Evolutionary conservation across 2,113 vertebrate genomes (phyloP), one percentile per base, ranked within the genome.

Genomic region (Potamarius usumacintae): DNA sequence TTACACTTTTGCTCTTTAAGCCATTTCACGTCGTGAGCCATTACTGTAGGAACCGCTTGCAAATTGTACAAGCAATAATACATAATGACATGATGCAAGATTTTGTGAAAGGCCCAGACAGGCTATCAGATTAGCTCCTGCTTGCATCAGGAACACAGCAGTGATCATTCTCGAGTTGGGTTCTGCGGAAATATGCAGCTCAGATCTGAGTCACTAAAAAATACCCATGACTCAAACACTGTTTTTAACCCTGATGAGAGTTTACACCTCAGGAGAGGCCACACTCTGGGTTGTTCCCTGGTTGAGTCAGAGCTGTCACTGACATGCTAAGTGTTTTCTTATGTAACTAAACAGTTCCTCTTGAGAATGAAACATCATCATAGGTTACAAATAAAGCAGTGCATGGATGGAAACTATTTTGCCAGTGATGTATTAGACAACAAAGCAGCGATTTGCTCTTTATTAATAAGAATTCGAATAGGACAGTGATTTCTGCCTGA

Each of bases 171-270:
- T 83, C 77, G 71, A 52, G 50, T 57, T 18, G 15, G 62, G 62
- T 60, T 57, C 50, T 87, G 69, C 1, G 57, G 86, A 83, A 87
- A 85, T 27, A 65, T 50, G 48, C 52, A 57, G 69, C 86, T 58
- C 58, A 63, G 85, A 85, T 87, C 42, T 87, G 55, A 87, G 85
- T 87, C 83, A 48, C 10, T 85, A 82, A 85, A 67, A 63, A 88
- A 85, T 83, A 82, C 55, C 84, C 57, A 86, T 88, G 86, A 91
- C 83, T 90, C 83, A 87, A 34, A 50, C 30, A 18, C 52, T 83
- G 5, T 74, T 90, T 65, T 77, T 50, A 69, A 18, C 77, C 55
- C 50, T 65, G 48, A 57, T 18, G n/a, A 69, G 25, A 79, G 76
- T 82, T 82, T 69, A 91, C 85, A 84, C 77, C 65, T 83, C 27